Base-by-base conservation (phyloP, 2,113 vertebrate species). In the Peucedramus taeniatus region DNA sequence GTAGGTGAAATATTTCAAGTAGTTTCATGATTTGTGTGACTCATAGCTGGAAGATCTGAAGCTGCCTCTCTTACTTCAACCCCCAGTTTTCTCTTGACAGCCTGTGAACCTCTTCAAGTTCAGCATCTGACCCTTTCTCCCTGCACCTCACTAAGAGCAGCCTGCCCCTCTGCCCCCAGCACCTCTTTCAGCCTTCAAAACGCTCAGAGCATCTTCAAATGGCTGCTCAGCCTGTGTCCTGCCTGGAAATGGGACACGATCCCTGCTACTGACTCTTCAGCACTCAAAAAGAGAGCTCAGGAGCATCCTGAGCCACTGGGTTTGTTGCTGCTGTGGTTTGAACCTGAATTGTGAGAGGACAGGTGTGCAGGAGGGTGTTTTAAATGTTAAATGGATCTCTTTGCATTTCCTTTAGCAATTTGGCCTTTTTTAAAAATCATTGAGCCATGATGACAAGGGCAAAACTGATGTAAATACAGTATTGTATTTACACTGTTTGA, bases 31-130 rank as follows among this genome's bases (percentile, higher is more conserved):
- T 86, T 89, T 69, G 11, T 70, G 51, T 94, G 94, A 92, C 80
- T 93, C 91, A 81, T 45, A 89, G 57, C 45, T 94, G 70, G 35
- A 89, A 84, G 74, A 50, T 70, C 60, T 96, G 83, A 81, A 93
- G 60, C 60, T 92, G 39, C 24, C 30, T 74, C 26, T 90, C 5
- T 87, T 84, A 64, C 80, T 53, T 74, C 87, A 94, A 16, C 19
- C 16, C 40, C n/a, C 65, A 30, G 37, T 71, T 93, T 92, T 94
- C 53, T 23, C 53, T 40, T n/a, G 63, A 39, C 15, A 5, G 40
- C 28, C 60, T 31, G 24, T 33, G 37, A 71, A 76, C 14, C 20
- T 64, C 49, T 88, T 65, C 49, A 44, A 49, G 53, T 45, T 64
- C 26, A 78, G 47, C 10, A 8, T 39, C 56, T 44, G 39, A 77